These are phyloP conservation scores for Lamprologus tigripictilis DNA, from an alignment of 2,113 vertebrate species.

Conservation along the genomic window DNA sequence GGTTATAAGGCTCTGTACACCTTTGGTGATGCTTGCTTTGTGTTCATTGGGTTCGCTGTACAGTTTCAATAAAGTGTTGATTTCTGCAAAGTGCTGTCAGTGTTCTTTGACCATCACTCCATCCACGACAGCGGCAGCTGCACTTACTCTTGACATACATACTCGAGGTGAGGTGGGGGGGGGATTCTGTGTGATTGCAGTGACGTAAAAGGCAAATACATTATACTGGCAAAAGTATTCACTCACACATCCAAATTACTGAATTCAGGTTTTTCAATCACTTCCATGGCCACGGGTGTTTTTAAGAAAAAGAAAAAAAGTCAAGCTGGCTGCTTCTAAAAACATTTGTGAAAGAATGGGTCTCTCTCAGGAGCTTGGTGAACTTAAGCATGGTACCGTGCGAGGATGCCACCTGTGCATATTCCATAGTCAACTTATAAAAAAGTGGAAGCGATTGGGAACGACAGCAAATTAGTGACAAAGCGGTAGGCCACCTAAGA, in stretches of 20 bases:
- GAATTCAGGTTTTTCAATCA: not conserved
- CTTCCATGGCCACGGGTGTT: not conserved
- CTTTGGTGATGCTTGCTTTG: not conserved
- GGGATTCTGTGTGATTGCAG: not conserved
- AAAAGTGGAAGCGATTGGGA: not conserved
- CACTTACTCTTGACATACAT: not conserved
- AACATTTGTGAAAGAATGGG: not conserved
- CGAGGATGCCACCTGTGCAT: not conserved
- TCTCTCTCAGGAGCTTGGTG: not conserved
- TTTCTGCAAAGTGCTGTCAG: not conserved
- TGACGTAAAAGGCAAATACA: not conserved
- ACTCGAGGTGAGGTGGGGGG: not conserved
- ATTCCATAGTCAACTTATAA: not conserved
- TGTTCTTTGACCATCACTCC: constrained; percentile 1
- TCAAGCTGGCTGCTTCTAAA: not conserved
- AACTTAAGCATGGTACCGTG: not conserved
- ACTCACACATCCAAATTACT: not conserved
- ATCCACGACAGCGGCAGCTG: not conserved
- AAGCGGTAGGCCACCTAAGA: not conserved
- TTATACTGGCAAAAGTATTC: not conserved
- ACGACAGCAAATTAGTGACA: not conserved
- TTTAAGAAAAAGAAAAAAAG: not conserved
- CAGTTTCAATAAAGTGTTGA: constrained; percentile 43
- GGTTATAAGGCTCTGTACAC: not conserved
- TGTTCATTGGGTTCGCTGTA: not conserved